Evolutionary conservation across 2,888 invertebrate genomes (phyloP).

Genomic region (Acronicta leporina): DNA sequence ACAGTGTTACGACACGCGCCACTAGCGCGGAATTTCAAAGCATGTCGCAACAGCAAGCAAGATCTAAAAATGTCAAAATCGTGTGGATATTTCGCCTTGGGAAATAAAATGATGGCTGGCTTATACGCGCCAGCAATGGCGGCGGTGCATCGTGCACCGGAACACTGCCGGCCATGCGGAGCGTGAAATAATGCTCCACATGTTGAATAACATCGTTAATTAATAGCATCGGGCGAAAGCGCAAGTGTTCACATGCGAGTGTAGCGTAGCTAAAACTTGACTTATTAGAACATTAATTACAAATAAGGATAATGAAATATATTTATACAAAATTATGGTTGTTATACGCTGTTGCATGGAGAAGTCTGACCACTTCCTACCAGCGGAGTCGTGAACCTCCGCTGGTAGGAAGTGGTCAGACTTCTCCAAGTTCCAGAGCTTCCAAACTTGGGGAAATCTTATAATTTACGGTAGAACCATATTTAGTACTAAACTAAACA

Average conservation of each 20-base stretch:
- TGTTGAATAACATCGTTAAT: conserved; percentile 84
- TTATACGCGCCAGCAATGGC: conserved; percentile 53
- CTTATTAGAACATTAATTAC: conserved; percentile 69
- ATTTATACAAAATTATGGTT: conserved; percentile 40
- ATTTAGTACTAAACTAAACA: not conserved
- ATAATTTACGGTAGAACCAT: not conserved
- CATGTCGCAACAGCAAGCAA: conserved; percentile 73
- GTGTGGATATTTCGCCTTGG: conserved; percentile 77
- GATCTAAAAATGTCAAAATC: conserved; percentile 86
- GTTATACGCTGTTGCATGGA: conserved; percentile 46
- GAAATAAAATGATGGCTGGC: conserved; percentile 60
- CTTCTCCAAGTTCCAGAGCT: too few relatives aligned
- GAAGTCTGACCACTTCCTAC: conserved; percentile 27
- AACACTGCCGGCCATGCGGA: conserved; percentile 72
- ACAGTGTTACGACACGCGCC: conserved; percentile 72
- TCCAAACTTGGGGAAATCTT: too few relatives aligned
- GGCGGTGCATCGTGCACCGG: conserved; percentile 66
- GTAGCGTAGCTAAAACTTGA: conserved; percentile 65
- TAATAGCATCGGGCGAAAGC: conserved; percentile 82
- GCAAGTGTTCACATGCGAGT: conserved; percentile 84
- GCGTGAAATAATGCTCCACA: conserved; percentile 84
- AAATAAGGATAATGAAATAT: conserved; percentile 44
- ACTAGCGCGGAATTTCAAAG: conserved; percentile 75
- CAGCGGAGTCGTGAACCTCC: not conserved
- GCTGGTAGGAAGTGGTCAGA: conserved; percentile 19